Conservation (phyloP, 2,888 invertebrate genomes). For the Pollenia angustigena region DNA sequence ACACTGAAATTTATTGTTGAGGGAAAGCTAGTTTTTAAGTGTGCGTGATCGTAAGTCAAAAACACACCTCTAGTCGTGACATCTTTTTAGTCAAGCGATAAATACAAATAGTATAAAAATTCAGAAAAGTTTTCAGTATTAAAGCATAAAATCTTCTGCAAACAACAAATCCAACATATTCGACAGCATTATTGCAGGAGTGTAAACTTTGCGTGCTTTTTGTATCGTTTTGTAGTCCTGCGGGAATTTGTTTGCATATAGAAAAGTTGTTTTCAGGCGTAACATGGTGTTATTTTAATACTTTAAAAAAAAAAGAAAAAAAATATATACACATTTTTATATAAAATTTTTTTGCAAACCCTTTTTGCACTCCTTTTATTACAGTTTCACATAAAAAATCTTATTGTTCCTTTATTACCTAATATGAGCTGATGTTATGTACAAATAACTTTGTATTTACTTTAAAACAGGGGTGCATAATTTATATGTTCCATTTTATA, state of each 20-base stretch:
- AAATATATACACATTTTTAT: constrained; percentile 12
- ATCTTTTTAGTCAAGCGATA: no score
- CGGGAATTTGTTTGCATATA: constrained; percentile 51
- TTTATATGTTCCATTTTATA: constrained; percentile 47
- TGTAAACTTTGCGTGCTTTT: neutral
- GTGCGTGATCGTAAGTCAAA: no score
- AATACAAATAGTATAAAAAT: no score
- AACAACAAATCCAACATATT: no score
- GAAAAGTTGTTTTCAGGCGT: constrained; percentile 41
- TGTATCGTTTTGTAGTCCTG: constrained; percentile 28
- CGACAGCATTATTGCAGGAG: no score
- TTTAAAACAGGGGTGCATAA: constrained; percentile 67
- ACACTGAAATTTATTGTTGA: no score
- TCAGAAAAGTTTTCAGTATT: no score
- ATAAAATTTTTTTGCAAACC: constrained; percentile 45
- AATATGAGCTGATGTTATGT: constrained; percentile 29
- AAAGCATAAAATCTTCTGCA: no score
- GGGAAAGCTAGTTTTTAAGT: no score
- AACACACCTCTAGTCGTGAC: no score
- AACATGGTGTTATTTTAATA: constrained; percentile 62
- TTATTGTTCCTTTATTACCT: constrained; percentile 40
- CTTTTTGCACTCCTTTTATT: constrained; percentile 36
- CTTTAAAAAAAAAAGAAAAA: neutral
- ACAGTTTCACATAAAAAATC: constrained; percentile 26
- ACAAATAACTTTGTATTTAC: constrained; percentile 34